Evolutionary conservation across 2,888 invertebrate species (phyloP), one percentile per base, ranked within the genome.

Genomic region (Ormyrus pomaceus): DNA sequence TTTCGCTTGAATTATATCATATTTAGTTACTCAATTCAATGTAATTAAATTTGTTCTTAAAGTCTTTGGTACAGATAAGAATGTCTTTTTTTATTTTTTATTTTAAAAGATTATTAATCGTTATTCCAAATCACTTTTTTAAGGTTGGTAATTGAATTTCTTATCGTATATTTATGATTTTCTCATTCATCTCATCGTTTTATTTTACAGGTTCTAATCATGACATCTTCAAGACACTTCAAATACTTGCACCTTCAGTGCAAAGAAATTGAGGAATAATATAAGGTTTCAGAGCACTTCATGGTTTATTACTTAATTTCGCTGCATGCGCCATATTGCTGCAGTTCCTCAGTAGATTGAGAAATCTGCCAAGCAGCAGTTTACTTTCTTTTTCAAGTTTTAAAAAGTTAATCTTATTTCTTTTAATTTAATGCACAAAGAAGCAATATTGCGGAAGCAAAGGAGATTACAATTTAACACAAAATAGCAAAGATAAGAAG

Each of bases 251-350:
- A 83, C 81, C 82, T 72, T 62, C 13, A 13, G 58, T 45, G 50
- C 58, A 46, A 46, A 34, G 19, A 61, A 61, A 61, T 50, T 53
- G 53, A 72, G 11, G 55, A 73, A 48, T 58, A 13, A 50, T 45
- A 48, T 13, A 51, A 55, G 8, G 53, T 73, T 56, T 11, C 34
- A 65, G 51, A 7, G 13, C 6, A 56, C 34, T 10, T 59, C 51
- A 51, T 13, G 6, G 34, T 71, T 75, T 48, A 71, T 55, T 34
- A 64, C 6, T 75, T 74, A n/a, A 66, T 76, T 72, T 76, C 5
- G 71, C 65, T 76, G 72, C 75, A 75, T 83, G 85, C 84, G 86
- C 83, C 82, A 81, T 84, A 84, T 34, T 82, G 84, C 84, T 85
- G 84, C 84, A 81, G 80, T 83, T 83, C 78, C 83, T 83, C 80